Conservation (phyloP, 2,113 vertebrate genomes). For the Lucifuga dentata region DNA sequence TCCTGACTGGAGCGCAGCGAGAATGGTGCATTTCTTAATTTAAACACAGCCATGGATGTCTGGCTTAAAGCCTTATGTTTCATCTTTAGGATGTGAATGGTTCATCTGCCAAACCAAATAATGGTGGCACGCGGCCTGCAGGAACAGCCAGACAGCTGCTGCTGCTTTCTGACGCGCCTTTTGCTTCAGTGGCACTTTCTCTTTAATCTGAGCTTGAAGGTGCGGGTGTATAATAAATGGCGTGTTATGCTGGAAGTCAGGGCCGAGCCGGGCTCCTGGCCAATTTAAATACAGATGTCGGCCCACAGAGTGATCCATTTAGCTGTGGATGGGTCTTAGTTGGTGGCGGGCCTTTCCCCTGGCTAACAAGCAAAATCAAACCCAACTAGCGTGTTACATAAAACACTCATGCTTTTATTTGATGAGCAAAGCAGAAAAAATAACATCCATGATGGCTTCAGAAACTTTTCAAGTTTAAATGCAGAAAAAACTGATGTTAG, state of each 20-base stretch:
- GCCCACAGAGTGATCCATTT: constrained; percentile 53
- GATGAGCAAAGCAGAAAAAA: constrained; percentile 11
- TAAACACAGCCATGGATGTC: constrained; percentile 32
- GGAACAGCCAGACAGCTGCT: constrained; percentile 32
- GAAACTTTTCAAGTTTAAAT: constrained; percentile 10
- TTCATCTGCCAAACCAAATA: constrained; percentile 53
- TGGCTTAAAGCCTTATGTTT: constrained; percentile 39
- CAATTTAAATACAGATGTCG: constrained; percentile 72
- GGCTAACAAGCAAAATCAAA: constrained; percentile 38
- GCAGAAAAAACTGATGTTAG: constrained; percentile 16
- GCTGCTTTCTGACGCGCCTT: constrained; percentile 38
- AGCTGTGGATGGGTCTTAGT: constrained; percentile 3
- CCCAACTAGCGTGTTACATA: constrained; percentile 27
- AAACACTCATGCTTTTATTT: constrained; percentile 17
- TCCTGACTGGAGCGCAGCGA: neutral
- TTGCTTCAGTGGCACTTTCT: constrained; percentile 56
- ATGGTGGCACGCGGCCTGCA: constrained; percentile 27
- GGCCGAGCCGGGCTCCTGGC: constrained; percentile 43
- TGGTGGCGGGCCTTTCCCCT: constrained; percentile 19
- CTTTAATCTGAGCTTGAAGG: constrained; percentile 42
- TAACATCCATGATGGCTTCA: neutral
- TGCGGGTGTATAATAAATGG: constrained; percentile 52
- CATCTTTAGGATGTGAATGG: constrained; percentile 45
- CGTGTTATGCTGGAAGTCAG: constrained; percentile 34
- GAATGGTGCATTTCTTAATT: constrained; percentile 14